Evolutionary conservation across 2,888 invertebrate species (phyloP), one percentile per base, ranked within the genome.

Genomic region (Odontomyia ornata): DNA sequence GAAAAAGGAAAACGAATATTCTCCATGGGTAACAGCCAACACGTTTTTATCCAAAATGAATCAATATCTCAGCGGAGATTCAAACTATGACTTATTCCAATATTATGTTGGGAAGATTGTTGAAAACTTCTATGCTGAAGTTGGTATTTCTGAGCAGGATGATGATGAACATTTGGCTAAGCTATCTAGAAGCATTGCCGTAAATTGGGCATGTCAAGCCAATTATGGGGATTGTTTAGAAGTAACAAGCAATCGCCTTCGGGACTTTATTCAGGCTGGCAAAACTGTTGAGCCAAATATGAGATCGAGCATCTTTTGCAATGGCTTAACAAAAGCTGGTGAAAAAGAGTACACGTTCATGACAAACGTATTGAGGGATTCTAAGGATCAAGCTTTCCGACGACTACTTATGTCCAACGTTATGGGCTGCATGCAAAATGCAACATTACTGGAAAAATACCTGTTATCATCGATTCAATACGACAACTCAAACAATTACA

Each of bases 341-440:
- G 88, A 89, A 2, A 87, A 83, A 0, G 88, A 91, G 82, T 94
- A 93, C 87, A 85, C 91, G 71, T 92, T 89, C 85, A 86, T 91
- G 13, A 91, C 90, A 87, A 78, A 88, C 0, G 86, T 86, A 77
- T 91, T 91, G 81, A 82, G 86, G 72, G 81, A 80, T 0, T 89
- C 89, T 0, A 85, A 87, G 0, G 89, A 91, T 77, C 89, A 91
- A 7, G 89, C 90, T 0, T 30, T 30, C 4, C 91, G 91, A 79
- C 89, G 90, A 78, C 84, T 88, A 0, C 87, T 88, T n/a, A 85
- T 93, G 0, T 87, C 93, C 57, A 86, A 87, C 0, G 89, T 91
- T 0, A 83, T 95, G 69, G 91, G 92, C 9, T 94, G 94, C 81
- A 88, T 91, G 1, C 86, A 88, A 23, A 87, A 91, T 67, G 82